Base-by-base conservation (phyloP, 2,888 invertebrate genomes). In the Drosophila falleni region DNA sequence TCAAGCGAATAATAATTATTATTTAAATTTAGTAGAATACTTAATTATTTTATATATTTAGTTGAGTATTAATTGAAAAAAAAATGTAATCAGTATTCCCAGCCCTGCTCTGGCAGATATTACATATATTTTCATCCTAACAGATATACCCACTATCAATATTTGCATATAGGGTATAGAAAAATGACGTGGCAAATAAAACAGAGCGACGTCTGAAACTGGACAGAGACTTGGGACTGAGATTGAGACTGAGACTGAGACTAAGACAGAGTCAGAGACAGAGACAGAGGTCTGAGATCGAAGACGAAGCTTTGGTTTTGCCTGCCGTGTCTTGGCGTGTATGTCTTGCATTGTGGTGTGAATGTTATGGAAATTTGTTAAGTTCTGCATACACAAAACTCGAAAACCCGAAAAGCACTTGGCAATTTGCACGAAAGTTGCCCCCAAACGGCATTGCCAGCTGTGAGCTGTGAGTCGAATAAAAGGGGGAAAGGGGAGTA, bases 341-440 rank as follows among this genome's bases (percentile, higher is more conserved):
- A 64, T 81, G 70, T 56, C 60, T 78, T 85, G 79, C 86, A 81
- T 23, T 51, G 42, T 35, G 80, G 88, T 87, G 83, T 87, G 88
- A 83, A 84, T 84, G 88, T 88, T 85, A 88, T 85, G 87, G 89
- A 85, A 85, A 85, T 85, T 85, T 88, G 85, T 85, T 83, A 83
- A 86, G 87, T 88, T 88, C 82, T 88, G 88, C 80, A 82, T 80
- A 87, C 81, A 86, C 73, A 74, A 76, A 74, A 77, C 70, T 74
- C 63, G 63, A 77, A 77, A 71, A 71, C 66, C 79, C 70, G 66
- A 77, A 83, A 87, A 83, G 74, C 77, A 77, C 77, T 77, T 74
- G 75, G 77, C 77, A 78, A 87, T 81, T 83, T 87, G 83, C 88
- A 87, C 86, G 83, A 83, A 83, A 81, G 86, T 74, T 76, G 80